Percentiles rank a stretch among this genome's conserved stretches.
Conservation (phyloP, 2,797 vertebrate genomes). For the Trematomus bernacchii region DNA sequence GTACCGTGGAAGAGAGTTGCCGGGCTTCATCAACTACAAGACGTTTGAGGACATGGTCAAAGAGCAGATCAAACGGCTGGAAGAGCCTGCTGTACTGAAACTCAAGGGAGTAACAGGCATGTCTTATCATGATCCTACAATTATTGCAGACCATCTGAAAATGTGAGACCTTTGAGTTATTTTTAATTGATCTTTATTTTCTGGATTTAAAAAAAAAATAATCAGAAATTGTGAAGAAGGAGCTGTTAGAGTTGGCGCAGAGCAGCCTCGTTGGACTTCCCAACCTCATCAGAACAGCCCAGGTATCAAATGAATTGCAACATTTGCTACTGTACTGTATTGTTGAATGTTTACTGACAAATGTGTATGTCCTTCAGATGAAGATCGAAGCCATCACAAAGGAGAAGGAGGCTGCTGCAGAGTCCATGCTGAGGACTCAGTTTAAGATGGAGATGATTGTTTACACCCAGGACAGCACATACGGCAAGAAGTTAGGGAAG, state of each 20-base stretch:
- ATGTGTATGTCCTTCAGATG: constrained; percentile 57
- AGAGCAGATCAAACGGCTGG: constrained; percentile 83
- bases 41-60: constrained; percentile 88
- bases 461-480: constrained; percentile 86
- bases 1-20: constrained; percentile 89
- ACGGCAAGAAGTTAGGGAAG: constrained; percentile 52
- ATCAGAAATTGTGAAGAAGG: constrained; percentile 78
- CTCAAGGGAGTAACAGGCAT: constrained; percentile 78
- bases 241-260: constrained; percentile 67
- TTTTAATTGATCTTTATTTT: not conserved
- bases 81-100: constrained; percentile 85
- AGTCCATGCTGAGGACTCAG: constrained; percentile 67
- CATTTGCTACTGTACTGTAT: constrained; percentile 5
- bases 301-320: constrained; percentile 74
- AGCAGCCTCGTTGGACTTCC: constrained; percentile 79
- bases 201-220: too few relatives aligned
- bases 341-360: not conserved
- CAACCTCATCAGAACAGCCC: constrained; percentile 78
- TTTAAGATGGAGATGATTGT: constrained; percentile 87
- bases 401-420: constrained; percentile 69
- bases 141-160: not conserved
- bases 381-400: constrained; percentile 81
- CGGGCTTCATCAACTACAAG: constrained; percentile 89
- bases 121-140: constrained; percentile 5
- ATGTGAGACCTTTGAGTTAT: not conserved